These are phyloP conservation scores for Ataeniobius toweri DNA, from an alignment of 2,797 vertebrate genomes.

Conservation along the genomic window DNA sequence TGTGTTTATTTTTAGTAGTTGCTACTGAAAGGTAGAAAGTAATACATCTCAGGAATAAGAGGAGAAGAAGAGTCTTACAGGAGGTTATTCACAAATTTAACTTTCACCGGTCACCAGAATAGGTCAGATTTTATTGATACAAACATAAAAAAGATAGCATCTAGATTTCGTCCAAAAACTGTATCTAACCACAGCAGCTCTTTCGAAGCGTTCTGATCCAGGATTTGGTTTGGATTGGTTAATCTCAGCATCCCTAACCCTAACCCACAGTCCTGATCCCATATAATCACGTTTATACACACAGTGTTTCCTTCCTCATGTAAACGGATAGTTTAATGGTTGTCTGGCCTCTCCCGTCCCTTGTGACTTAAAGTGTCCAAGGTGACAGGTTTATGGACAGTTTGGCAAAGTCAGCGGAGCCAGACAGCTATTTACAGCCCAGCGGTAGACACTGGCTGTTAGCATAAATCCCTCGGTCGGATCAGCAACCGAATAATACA, in stretches of 20 bases:
- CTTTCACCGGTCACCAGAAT: background rate
- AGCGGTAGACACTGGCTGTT: slow-evolving; percentile 86
- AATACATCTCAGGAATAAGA: background rate
- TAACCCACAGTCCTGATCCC: background rate
- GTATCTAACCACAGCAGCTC: background rate
- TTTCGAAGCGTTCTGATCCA: background rate
- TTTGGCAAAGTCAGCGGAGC: slow-evolving; percentile 83
- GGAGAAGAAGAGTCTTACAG: background rate
- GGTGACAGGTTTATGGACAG: slow-evolving; percentile 91
- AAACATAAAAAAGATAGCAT: background rate
- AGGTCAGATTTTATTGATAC: background rate
- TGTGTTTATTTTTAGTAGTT: background rate
- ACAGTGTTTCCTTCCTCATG: slow-evolving; percentile 24
- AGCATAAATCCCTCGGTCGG: slow-evolving; percentile 89
- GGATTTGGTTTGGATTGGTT: background rate
- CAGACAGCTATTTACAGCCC: slow-evolving; percentile 87
- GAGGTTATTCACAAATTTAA: background rate
- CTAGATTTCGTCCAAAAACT: background rate
- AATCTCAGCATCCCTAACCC: background rate
- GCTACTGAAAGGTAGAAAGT: background rate
- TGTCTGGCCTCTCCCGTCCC: slow-evolving; percentile 77
- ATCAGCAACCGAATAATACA: slow-evolving; percentile 57
- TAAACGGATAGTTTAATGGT: slow-evolving; percentile 79
- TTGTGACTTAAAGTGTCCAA: slow-evolving; percentile 73
- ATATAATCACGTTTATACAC: slow-evolving; percentile 14